Evolutionary conservation across 2,113 vertebrate genomes (phyloP).

Genomic region (Axis porcinus): DNA sequence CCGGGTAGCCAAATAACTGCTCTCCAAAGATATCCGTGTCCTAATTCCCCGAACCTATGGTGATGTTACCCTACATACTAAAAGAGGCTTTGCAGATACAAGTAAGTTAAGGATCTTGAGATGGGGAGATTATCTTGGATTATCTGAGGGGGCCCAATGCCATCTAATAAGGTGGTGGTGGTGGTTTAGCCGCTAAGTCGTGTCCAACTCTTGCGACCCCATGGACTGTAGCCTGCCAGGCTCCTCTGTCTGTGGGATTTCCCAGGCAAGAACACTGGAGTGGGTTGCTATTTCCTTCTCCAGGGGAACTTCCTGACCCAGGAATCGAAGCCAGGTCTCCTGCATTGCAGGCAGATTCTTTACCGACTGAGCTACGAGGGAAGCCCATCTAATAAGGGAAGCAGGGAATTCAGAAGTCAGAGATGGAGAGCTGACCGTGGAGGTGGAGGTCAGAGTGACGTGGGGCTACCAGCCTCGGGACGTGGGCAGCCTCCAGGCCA

Average conservation of each 20-base stretch:
- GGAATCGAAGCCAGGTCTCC: neutral
- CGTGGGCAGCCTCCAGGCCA: neutral
- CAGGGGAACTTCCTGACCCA: neutral
- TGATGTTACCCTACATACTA: neutral
- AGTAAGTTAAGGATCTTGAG: too few relatives aligned
- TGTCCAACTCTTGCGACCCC: neutral
- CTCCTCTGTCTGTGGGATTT: neutral
- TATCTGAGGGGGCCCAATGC: neutral
- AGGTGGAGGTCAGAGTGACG: rapidly evolving
- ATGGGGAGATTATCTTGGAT: neutral
- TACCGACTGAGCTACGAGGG: neutral
- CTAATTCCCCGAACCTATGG: neutral
- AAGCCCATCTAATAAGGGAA: neutral
- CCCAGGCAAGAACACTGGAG: neutral
- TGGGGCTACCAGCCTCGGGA: neutral
- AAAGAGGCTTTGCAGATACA: neutral
- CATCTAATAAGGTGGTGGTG: neutral
- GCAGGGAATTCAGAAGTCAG: neutral
- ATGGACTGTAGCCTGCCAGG: neutral
- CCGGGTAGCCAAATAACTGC: neutral
- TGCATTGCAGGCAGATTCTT: neutral
- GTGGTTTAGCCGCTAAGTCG: neutral
- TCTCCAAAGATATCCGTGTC: neutral
- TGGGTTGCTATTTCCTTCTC: neutral
- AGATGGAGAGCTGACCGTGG: rapidly evolving